Evolutionary conservation across 92 coral and sea anemone genomes (phyloP), one percentile per base, ranked within the genome.

Genomic region (Blastomussa wellsi): DNA sequence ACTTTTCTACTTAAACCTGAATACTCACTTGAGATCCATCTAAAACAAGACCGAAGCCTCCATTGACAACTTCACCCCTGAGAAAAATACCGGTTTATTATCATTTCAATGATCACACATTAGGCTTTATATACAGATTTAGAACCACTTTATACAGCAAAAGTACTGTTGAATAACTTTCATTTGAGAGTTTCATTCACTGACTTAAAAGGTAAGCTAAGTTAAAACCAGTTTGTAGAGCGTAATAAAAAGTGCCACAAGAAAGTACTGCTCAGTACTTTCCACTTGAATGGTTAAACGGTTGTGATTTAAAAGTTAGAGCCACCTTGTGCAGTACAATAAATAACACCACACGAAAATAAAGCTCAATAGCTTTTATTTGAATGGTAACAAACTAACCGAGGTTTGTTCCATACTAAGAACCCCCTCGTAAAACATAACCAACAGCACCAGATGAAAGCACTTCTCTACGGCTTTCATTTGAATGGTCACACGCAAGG

Each of bases 61-160:
- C 99, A 78, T 96, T 96, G 38, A 88, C 74, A 15, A 85, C 94
- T 84, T 96, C 99, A 68, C 99, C 99, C 99, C 99, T 96, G 68
- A 24, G 79, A 76, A 26, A 24, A 79, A 82, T 35, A 48, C 3
- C 5, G 4, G 44, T 22, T 17, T 2, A 35, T 68, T 15, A 6
- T 8, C 9, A 12, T 33, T 36, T 74, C 12, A 47, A 26, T 74
- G 0, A 22, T 19, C 79, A 26, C 35, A 62, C 0, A 0, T 7
- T 26, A 8, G 32, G 68, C 32, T 26, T 28, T 33, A 28, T 33
- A 62, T 33, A 8, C 64, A 57, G n/a, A 55, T n/a, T 19, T 55
- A 55, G 26, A 57, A 19, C 20, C 2, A 51, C 22, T 22, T 51
- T 51, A 22, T 51, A 10, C 57, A 51, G 57, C 55, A 49, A 19